These are phyloP conservation scores for Aphaenogaster rudis DNA, from an alignment of 1,140 invertebrate species.

Conservation along the genomic window DNA sequence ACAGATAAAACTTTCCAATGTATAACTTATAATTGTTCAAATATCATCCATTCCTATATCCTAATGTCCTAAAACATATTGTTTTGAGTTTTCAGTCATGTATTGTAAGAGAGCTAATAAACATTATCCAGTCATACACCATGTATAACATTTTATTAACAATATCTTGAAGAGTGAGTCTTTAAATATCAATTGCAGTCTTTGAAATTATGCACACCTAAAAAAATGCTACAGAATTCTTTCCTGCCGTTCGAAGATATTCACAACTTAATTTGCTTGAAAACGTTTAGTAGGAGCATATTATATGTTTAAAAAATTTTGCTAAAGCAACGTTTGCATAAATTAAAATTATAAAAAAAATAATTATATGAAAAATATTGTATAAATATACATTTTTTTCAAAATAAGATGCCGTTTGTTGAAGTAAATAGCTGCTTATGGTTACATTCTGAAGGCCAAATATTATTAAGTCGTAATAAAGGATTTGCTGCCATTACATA, in stretches of 20 bases:
- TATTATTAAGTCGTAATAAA: neutral
- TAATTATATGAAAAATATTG: slow-evolving; percentile 38
- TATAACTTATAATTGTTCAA: slow-evolving; percentile 42
- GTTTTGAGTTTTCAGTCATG: slow-evolving; percentile 49
- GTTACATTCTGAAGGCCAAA: slow-evolving; percentile 59
- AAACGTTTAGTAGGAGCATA: neutral
- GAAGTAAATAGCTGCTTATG: slow-evolving; percentile 27
- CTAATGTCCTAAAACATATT: slow-evolving; percentile 36
- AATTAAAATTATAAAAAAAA: slow-evolving; percentile 24
- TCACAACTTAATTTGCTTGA: slow-evolving; percentile 14
- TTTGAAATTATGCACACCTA: slow-evolving; percentile 38
- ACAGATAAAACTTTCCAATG: slow-evolving; percentile 35
- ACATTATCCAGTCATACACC: slow-evolving; percentile 55
- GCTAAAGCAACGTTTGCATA: neutral
- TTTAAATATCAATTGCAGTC: slow-evolving; percentile 46
- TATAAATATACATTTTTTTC: slow-evolving; percentile 35
- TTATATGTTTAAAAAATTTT: slow-evolving; percentile 7
- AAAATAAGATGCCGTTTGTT: neutral
- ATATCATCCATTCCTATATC: slow-evolving; percentile 33
- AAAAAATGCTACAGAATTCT: neutral
- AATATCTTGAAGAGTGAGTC: slow-evolving; percentile 37
- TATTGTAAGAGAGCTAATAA: slow-evolving; percentile 53
- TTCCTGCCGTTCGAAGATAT: neutral
- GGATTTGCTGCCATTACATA: neutral
- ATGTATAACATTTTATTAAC: slow-evolving; percentile 49